phyloP scores from a whole-genome alignment of 1,140 invertebrate species.

The Agrypnia vestita region DNA sequence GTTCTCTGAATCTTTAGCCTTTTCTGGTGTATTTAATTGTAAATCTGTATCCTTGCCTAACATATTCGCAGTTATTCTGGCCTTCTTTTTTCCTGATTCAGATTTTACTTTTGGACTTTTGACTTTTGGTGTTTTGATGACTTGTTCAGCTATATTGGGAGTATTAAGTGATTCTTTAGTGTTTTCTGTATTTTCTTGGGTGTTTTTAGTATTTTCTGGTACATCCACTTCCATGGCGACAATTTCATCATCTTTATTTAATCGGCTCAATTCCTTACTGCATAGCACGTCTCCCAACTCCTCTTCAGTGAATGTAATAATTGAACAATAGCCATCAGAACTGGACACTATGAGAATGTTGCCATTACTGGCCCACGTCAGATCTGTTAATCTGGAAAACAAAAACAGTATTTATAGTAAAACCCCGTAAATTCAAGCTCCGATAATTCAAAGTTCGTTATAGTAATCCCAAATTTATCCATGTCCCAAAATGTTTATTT shows the following conservation, averaged over 20 bases:
- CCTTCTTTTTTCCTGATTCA: constrained; percentile 26
- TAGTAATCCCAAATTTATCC: too few species aligned
- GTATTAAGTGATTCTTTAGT: constrained; percentile 11
- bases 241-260: background rate
- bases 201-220: background rate
- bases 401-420: constrained; percentile 9
- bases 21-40: background rate
- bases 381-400: constrained; percentile 83
- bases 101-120: constrained; percentile 43
- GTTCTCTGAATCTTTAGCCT: constrained; percentile 44
- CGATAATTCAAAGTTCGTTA: too few species aligned
- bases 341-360: constrained; percentile 88
- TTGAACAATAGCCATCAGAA: constrained; percentile 95
- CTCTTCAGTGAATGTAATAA: constrained; percentile 86
- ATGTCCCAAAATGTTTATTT: too few species aligned
- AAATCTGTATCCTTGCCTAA: background rate
- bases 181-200: background rate
- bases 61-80: constrained; percentile 60
- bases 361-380: constrained; percentile 94
- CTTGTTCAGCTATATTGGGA: constrained; percentile 8
- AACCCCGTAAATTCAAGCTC: too few species aligned
- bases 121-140: constrained; percentile 45
- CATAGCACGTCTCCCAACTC: constrained; percentile 87
- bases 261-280: constrained; percentile 57
- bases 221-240: constrained; percentile 26